Base-by-base conservation (phyloP, 2,797 vertebrate genomes). In the Poeciliopsis gracilis region DNA sequence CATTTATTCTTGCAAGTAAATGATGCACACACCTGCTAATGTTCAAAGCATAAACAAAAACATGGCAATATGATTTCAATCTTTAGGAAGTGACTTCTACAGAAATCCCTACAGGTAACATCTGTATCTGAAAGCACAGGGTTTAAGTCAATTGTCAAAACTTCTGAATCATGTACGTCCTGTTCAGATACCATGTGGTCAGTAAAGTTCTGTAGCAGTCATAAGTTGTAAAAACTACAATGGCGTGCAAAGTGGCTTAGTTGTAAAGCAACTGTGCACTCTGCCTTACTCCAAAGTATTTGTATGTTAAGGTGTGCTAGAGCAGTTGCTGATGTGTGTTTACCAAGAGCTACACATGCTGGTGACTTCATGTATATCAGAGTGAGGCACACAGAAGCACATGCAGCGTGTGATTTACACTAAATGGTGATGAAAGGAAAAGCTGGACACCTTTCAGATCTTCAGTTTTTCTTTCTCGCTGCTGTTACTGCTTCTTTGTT, bases 31-130 rank as follows among this genome's bases (percentile, higher is more conserved):
- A 15, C 0, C 20, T 16, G 41, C 59, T 61, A 28, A 0, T 28
- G 9, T 49, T 75, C 1, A 30, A 16, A 47, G 3, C 6, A 41
- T 28, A 49, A 76, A 9, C 30, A 76, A 67, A 16, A 16, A 41
- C 1, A 11, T 69, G 9, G 25, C 4, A 41, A 25, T 69, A 11
- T 25, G 2, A 69, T 41, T 70, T 45, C 23, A 20, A 36, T 33
- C n/a, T 84, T 78, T 72, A 36, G 15, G 81, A 47, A 74, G 45
- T 86, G 80, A 28, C 7, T 38, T 75, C 25, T 83, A 69, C 79
- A 78, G 71, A 76, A 84, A 86, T 79, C 84, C 82, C 85, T 92
- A 93, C 93, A 93, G 91, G 90, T 92, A 88, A 84, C 66, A 89
- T 86, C 87, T 90, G 77, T 10, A 55, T 88, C 81, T 83, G 84